Evolutionary conservation across 1,140 invertebrate genomes (phyloP), one percentile per base, ranked within the genome.

Genomic region (Aporrectodea caliginosa): DNA sequence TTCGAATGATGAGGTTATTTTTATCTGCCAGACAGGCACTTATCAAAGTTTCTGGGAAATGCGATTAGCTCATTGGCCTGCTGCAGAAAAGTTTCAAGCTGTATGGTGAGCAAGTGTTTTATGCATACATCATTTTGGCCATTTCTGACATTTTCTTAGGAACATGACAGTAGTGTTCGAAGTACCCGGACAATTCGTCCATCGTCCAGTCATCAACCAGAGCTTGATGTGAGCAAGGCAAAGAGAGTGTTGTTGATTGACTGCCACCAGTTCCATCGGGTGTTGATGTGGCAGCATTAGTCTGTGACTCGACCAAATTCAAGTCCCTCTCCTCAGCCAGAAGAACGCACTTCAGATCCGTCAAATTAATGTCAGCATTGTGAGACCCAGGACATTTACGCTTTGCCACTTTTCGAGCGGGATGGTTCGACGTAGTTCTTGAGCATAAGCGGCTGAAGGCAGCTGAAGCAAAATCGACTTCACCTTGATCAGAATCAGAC

Each of bases 41-140:
- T n/a, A n/a, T n/a, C n/a, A n/a, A n/a, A n/a, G n/a, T n/a, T n/a
- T n/a, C n/a, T n/a, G n/a, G n/a, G n/a, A n/a, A n/a, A n/a, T n/a
- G n/a, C n/a, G n/a, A n/a, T n/a, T n/a, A n/a, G n/a, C n/a, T n/a
- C n/a, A n/a, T n/a, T n/a, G n/a, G n/a, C n/a, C n/a, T n/a, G n/a
- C n/a, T n/a, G n/a, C n/a, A n/a, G n/a, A n/a, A n/a, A n/a, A n/a
- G n/a, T n/a, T n/a, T n/a, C n/a, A n/a, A n/a, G n/a, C n/a, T n/a
- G n/a, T n/a, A n/a, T n/a, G 43, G 43, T 58, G 70, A 72, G 27
- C 2, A 29, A 0, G 35, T 6, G n/a, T 58, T 58, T 76, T 29
- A 76, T 27, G 85, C 86, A 71, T 88, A 88, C 87, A 88, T 88
- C 87, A 88, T 88, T 83, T 88, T 86, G 34, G 87, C 87, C 87